Percentiles rank a stretch among this genome's conserved stretches.
These are phyloP conservation scores for Ovibos moschatus DNA, from an alignment of 2,113 vertebrate species.

Conservation along the genomic window DNA sequence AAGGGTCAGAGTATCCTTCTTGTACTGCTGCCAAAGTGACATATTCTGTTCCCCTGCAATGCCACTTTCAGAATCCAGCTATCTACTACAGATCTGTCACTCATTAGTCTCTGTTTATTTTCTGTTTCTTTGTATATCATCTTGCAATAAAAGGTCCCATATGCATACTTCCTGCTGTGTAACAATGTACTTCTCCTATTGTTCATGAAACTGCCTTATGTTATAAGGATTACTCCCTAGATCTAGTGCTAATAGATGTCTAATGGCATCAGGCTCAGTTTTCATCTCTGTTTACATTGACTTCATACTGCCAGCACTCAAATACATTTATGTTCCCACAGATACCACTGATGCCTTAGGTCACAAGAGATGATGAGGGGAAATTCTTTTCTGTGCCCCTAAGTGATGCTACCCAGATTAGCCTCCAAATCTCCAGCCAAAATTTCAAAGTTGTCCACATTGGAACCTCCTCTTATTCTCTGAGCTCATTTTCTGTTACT, in stretches of 20 bases:
- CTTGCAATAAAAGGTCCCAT: neutral
- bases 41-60: neutral
- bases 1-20: neutral
- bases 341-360: neutral
- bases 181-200: neutral
- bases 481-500: constrained; percentile 6
- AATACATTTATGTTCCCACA: neutral
- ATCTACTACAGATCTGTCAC: neutral
- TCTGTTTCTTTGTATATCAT: neutral
- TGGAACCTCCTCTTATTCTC: neutral
- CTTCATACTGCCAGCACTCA: neutral
- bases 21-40: neutral
- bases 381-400: neutral
- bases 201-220: neutral
- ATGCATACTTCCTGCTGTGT: neutral
- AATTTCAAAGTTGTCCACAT: neutral
- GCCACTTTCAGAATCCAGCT: neutral
- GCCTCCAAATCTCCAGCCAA: neutral
- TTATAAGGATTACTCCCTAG: neutral
- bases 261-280: neutral
- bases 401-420: neutral
- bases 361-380: neutral
- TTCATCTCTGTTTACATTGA: constrained; percentile 8
- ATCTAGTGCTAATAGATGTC: neutral
- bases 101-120: constrained; percentile 2